Percentiles rank a stretch among this genome's conserved stretches.
phyloP scores from a whole-genome alignment of 2,113 vertebrate species.

The Prolemur simus region DNA sequence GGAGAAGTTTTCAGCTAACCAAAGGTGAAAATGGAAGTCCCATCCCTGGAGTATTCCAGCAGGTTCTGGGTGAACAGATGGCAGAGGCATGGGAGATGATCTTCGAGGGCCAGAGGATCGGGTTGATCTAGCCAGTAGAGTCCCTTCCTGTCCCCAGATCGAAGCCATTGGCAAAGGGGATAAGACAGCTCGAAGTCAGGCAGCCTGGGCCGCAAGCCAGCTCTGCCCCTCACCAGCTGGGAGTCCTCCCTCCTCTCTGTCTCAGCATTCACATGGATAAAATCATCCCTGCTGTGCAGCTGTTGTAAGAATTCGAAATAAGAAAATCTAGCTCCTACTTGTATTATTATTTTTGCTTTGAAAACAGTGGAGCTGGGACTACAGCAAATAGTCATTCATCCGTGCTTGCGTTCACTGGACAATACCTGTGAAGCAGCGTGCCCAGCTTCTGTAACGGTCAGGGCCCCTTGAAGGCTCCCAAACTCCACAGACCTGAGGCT shows the following conservation, averaged over 20 bases:
- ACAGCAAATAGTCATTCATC: background rate
- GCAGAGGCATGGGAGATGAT: background rate
- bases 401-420: background rate
- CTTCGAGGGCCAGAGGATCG: background rate
- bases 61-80: background rate
- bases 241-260: background rate
- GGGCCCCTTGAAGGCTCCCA: rapidly evolving
- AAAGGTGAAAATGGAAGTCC: background rate
- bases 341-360: background rate
- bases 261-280: rapidly evolving
- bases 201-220: background rate
- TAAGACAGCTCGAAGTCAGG: background rate
- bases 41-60: background rate
- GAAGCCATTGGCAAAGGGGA: background rate
- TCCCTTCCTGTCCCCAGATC: background rate
- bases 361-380: background rate
- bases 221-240: background rate
- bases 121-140: background rate
- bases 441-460: background rate
- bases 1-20: background rate
- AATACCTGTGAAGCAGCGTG: rapidly evolving
- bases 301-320: background rate
- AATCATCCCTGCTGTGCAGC: background rate
- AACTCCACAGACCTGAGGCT: rapidly evolving
- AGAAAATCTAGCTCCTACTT: background rate